These are phyloP conservation scores for Dolichotis patagonum DNA, from an alignment of 2,113 vertebrate genomes.

Conservation along the genomic window DNA sequence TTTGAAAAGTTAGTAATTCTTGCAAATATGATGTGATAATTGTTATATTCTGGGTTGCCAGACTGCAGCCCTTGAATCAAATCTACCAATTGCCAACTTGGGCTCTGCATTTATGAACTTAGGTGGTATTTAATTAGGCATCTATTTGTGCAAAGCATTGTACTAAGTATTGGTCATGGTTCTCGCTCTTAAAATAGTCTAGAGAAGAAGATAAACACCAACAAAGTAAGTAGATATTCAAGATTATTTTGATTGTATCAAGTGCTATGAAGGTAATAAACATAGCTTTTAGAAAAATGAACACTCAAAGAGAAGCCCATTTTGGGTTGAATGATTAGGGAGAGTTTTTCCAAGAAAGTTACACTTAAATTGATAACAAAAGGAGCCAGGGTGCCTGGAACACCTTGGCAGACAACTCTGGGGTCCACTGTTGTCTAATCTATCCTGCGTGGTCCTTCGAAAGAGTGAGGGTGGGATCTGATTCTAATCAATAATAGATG, in stretches of 20 bases:
- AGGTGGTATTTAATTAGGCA: background rate
- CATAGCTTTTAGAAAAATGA: background rate
- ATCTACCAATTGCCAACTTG: background rate
- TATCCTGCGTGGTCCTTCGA: background rate
- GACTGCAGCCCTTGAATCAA: background rate
- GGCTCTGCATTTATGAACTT: background rate
- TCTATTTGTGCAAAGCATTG: background rate
- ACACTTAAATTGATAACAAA: background rate
- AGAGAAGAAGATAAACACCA: background rate
- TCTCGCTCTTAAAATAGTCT: background rate
- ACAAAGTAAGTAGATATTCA: background rate
- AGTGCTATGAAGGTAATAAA: background rate
- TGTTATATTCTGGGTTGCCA: background rate
- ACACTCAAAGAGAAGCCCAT: background rate
- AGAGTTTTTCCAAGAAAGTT: background rate
- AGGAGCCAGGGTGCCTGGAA: background rate
- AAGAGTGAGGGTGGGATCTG: background rate
- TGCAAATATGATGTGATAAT: background rate
- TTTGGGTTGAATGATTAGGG: background rate
- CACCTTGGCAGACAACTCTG: background rate
- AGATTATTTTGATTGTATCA: background rate
- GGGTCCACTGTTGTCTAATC: background rate
- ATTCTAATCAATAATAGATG: background rate
- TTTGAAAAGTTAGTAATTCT: constrained; percentile 12
- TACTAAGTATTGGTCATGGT: background rate